Evolutionary conservation across 2,113 vertebrate species (phyloP), one percentile per base, ranked within the genome.

Genomic region (Barnardius zonarius): DNA sequence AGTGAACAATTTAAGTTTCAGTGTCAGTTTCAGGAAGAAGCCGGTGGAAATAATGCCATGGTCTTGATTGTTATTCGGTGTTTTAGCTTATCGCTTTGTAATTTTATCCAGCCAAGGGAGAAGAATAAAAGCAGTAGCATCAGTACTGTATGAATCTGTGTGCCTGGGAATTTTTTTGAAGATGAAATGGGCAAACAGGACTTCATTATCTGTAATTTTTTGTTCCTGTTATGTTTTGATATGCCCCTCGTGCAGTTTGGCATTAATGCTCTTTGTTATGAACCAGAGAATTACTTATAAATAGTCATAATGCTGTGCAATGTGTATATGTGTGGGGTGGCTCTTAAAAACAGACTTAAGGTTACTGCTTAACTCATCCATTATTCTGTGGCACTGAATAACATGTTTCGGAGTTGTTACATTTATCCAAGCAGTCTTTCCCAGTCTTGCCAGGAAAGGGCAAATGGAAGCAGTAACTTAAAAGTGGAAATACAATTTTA

Each of bases 311-410:
- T 37, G 7, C 30, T 67, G 30, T 77, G 27, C 17, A 37, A 5
- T 44, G 27, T 37, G 14, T 78, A 10, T 52, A 25, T 0, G 0
- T 9, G 17, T 7, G 14, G 16, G 22, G 3, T 9, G 22, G 23
- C 20, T 81, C 37, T 76, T 82, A 61, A 72, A 86, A 86, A 33
- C 33, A 54, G 39, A 37, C 31, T 43, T 15, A 25, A 61, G 11
- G 18, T 61, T 72, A 30, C 30, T 66, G 77, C 57, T 59, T n/a
- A 59, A 59, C 35, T 87, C 8, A 83, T 43, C 19, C 49, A 12
- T 59, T 57, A 44, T 64, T 86, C 30, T 30, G 35, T 62, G 54
- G 31, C 35, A 39, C 17, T 28, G 28, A 63, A 20, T 46, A 39
- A 55, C 20, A 49, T 62, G 3, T 54, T 92, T 83, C 70, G 64